Evolutionary conservation across 2,113 vertebrate species (phyloP), one percentile per base, ranked within the genome.

Genomic region (Nycticorax nycticorax): DNA sequence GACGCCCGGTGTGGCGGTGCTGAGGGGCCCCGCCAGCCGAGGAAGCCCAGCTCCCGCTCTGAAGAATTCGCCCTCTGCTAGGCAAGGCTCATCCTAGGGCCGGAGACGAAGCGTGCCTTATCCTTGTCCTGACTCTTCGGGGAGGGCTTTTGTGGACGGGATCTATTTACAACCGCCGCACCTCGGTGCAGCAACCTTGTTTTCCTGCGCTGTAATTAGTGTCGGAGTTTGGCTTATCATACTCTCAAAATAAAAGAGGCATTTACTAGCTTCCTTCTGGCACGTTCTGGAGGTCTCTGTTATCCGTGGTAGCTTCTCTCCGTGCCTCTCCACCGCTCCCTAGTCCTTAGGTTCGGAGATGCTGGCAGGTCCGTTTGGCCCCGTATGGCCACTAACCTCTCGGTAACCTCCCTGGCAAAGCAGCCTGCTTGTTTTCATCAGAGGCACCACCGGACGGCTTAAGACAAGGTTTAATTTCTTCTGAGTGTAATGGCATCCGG

Each of bases 401-500:
- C 62, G 3, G 64, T 98, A 98, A 98, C 96, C 98, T 97, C 97
- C 94, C 77, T 9, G 67, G 92, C 97, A 86, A 88, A 75, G 94
- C 95, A 52, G 67, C 96, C 96, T 92, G 91, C 92, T 77, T 62
- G 16, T 74, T 95, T 68, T 93, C 93, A 92, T 97, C 96, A 94
- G 92, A 90, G 96, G 96, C 96, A 91, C 96, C 39, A 39, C 97
- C 82, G 97, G 96, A 87, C 82, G 91, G 95, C 96, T 97, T 95
- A 96, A 97, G 98, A 97, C 94, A 88, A 95, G 96, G 95, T 98
- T 98, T 98, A 97, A 97, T 98, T 98, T 98, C 98, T 98, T 96
- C 95, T 92, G 96, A 97, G 94, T 97, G 95, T 97, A 98, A 98
- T 98, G 98, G 97, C 96, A 98, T 98, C 98, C 92, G 45, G 98